Base-by-base conservation (phyloP, 2,113 vertebrate genomes). In the Ranitomeya variabilis region DNA sequence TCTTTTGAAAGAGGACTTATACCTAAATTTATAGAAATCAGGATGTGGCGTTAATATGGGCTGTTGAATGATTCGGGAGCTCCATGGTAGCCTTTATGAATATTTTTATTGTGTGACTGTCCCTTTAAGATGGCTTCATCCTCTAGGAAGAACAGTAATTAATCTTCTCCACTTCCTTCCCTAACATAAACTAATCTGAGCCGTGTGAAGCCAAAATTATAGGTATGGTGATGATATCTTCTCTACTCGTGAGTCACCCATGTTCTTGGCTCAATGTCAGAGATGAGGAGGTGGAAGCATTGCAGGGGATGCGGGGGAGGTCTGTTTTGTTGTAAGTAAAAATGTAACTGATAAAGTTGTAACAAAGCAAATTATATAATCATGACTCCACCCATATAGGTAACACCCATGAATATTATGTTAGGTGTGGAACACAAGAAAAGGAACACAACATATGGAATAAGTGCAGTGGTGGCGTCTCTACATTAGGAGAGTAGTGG, bases 201-300 rank as follows among this genome's bases (percentile, higher is more conserved):
- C 74, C 26, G 83, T 85, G 83, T 76, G 69, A 85, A 85, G 55
- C 67, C 52, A 57, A 59, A 74, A 85, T 85, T 23, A 85, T 85
- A 59, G 67, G 83, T 59, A 21, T 26, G 11, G 64, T 23, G 37
- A 13, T 26, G 55, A 45, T 45, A 64, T 45, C 14, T 51, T 7
- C 59, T 67, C 81, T 23, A 7, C 37, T 13, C 18, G 31, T 83
- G 81, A 83, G 62, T 45, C 81, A 79, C 51, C 71, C 16, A 19
- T 16, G 59, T 60, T 12, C 15, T 16, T 74, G 71, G 71, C 31
- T 45, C 71, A 6, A 18, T 3, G 71, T 74, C 26, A 4, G 45
- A 54, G 45, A 1, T 54, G 19, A n/a, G 76, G 45, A 11, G 18
- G 18, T 15, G 74, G 74, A 52, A 19, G 18, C 13, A 4, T 6